Evolutionary conservation across 2,113 vertebrate genomes (phyloP).

Genomic region (Beaufortia kweichowensis): DNA sequence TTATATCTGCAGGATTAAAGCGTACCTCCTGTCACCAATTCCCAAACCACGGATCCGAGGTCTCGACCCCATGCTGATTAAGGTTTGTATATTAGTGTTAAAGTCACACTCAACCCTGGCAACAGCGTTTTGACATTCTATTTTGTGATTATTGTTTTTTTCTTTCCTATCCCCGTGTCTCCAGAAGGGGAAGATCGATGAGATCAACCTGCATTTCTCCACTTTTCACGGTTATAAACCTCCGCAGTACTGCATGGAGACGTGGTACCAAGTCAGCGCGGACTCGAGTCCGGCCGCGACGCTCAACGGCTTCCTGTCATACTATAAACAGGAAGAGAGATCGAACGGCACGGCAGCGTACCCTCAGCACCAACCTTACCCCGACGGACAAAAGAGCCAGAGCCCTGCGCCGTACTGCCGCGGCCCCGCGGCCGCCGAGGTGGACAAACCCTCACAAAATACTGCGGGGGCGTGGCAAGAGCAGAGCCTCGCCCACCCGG

Average conservation of each 20-base stretch:
- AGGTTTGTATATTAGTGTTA: constrained; percentile 56
- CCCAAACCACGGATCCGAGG: constrained; percentile 73
- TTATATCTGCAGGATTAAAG: constrained; percentile 67
- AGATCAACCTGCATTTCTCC: constrained; percentile 72
- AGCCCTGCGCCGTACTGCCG: not conserved
- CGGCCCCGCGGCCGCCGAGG: not conserved
- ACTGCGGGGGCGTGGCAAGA: constrained; percentile 28
- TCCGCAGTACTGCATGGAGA: constrained; percentile 63
- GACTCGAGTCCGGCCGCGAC: constrained; percentile 41
- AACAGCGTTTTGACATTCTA: too few relatives aligned
- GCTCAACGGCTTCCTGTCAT: not conserved
- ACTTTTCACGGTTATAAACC: constrained; percentile 69
- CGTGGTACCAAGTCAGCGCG: constrained; percentile 62
- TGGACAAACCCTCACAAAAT: not conserved
- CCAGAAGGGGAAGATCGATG: constrained; percentile 73
- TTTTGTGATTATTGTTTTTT: too few relatives aligned
- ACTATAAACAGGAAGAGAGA: not conserved
- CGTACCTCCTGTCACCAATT: constrained; percentile 69
- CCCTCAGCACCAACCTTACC: not conserved
- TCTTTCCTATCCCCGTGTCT: too few relatives aligned
- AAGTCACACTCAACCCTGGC: too few relatives aligned
- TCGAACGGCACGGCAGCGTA: not conserved
- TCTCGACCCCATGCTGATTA: constrained; percentile 69
- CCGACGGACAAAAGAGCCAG: not conserved
- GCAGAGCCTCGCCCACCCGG: not conserved